Conservation (phyloP, 1,140 invertebrate genomes). For the Rhopalosiphum padi region DNA sequence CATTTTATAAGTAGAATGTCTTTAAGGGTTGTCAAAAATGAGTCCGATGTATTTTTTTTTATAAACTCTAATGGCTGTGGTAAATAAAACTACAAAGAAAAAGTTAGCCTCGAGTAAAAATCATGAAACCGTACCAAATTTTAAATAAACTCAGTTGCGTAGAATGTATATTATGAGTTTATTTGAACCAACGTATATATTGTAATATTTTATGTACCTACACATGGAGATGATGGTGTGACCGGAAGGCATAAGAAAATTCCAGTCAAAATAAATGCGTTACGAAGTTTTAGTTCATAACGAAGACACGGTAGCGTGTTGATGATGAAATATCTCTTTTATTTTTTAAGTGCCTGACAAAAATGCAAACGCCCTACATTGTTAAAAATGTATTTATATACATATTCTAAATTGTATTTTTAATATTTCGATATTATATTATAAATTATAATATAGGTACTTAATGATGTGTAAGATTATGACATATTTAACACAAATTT, state of each 20-base stretch:
- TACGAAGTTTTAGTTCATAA: neutral
- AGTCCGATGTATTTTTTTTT: neutral
- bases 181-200: neutral
- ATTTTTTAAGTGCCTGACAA: neutral
- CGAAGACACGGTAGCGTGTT: neutral
- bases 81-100: neutral
- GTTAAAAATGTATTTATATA: neutral
- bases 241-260: conserved; percentile 19
- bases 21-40: conserved; percentile 25
- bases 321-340: conserved; percentile 28
- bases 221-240: neutral
- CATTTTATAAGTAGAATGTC: neutral
- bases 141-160: neutral
- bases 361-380: neutral
- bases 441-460: neutral
- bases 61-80: neutral
- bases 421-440: neutral
- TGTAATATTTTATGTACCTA: neutral
- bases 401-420: neutral
- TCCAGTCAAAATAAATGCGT: neutral
- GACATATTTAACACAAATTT: neutral
- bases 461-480: neutral
- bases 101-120: neutral
- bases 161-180: neutral
- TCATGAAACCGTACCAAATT: conserved; percentile 4